phyloP scores from a whole-genome alignment of 92 coral and sea anemone species.

The Zoanthus sociatus region DNA sequence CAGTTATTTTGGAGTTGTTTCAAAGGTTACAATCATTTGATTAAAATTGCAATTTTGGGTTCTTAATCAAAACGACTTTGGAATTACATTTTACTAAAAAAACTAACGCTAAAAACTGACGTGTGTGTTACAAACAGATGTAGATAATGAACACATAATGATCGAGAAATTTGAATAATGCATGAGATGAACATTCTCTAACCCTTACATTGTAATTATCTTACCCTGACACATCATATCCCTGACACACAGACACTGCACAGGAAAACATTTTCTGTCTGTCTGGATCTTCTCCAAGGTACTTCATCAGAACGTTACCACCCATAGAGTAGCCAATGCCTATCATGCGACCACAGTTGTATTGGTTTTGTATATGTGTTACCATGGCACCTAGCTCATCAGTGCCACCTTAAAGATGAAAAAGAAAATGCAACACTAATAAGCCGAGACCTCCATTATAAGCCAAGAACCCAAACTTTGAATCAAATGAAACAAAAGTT shows the following conservation, averaged over 20 bases:
- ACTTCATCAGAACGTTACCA: conserved; percentile 90
- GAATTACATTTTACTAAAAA: too few relatives aligned
- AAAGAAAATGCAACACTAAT: neutral
- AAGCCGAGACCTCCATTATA: too few relatives aligned
- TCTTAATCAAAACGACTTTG: too few relatives aligned
- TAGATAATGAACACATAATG: too few relatives aligned
- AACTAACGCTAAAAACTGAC: too few relatives aligned
- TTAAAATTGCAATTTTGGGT: too few relatives aligned
- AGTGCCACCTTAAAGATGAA: conserved; percentile 80
- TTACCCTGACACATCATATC: conserved; percentile 92
- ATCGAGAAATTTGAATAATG: too few relatives aligned
- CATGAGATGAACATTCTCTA: neutral
- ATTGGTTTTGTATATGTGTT: conserved; percentile 63
- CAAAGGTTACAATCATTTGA: too few relatives aligned
- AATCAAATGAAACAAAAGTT: too few relatives aligned
- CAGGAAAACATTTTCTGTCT: conserved; percentile 83
- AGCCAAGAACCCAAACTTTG: too few relatives aligned
- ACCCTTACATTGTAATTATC: neutral
- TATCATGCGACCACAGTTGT: conserved; percentile 73
- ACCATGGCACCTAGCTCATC: conserved; percentile 83
- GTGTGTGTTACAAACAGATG: too few relatives aligned
- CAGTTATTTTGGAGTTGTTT: too few relatives aligned
- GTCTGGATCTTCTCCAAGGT: conserved; percentile 88
- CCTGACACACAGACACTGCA: conserved; percentile 98
- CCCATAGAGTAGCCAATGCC: conserved; percentile 99